phyloP scores from a whole-genome alignment of 1,140 invertebrate genomes.

The Sitodiplosis mosellana region DNA sequence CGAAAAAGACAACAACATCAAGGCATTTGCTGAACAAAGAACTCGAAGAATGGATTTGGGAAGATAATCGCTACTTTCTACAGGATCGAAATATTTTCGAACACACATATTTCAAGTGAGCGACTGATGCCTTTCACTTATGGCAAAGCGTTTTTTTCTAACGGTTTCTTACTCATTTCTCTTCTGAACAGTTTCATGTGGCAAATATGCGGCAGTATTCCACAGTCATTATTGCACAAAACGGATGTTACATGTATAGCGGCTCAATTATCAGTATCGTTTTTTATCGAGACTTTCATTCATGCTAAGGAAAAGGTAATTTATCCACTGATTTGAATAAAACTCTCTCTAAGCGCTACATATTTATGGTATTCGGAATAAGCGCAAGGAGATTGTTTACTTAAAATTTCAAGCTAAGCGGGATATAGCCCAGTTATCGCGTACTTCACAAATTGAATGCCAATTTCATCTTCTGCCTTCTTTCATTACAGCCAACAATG shows the following conservation, averaged over 20 bases:
- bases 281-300: constrained; percentile 91
- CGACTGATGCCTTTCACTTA: constrained; percentile 7
- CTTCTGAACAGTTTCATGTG: constrained; percentile 71
- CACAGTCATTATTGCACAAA: constrained; percentile 62
- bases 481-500: constrained; percentile 61
- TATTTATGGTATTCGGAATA: too few relatives aligned
- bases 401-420: too few relatives aligned
- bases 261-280: constrained; percentile 76
- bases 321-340: constrained; percentile 2
- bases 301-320: constrained; percentile 91
- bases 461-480: too few relatives aligned
- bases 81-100: constrained; percentile 92
- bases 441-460: too few relatives aligned
- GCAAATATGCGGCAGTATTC: constrained; percentile 85
- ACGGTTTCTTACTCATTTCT: too few relatives aligned
- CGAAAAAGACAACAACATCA: constrained; percentile 15
- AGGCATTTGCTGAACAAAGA: constrained; percentile 43
- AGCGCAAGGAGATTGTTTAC: too few relatives aligned
- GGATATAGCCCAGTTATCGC: too few relatives aligned
- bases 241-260: constrained; percentile 68
- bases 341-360: too few relatives aligned
- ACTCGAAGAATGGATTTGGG: constrained; percentile 82
- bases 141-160: neutral
- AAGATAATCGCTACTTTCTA: constrained; percentile 87
- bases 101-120: constrained; percentile 82